Evolutionary conservation across 2,797 vertebrate genomes (phyloP).

Genomic region (Enoplosus armatus): DNA sequence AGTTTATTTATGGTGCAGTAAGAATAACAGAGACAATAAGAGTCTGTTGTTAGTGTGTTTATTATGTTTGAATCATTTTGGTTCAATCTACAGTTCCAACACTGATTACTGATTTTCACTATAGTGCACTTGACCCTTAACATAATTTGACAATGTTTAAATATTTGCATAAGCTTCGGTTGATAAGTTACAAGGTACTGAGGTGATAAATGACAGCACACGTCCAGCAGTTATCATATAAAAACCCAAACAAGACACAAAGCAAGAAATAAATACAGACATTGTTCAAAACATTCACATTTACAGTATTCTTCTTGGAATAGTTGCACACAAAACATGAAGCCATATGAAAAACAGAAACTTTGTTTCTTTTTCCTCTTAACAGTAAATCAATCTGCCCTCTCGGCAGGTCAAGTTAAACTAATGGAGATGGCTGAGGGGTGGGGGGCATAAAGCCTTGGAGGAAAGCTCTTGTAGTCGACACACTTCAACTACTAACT

Average conservation of each 20-base stretch:
- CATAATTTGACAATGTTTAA: conserved; percentile 52
- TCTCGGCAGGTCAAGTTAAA: conserved; percentile 12
- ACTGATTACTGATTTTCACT: conserved; percentile 58
- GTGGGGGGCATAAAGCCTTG: background rate
- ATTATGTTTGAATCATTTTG: conserved; percentile 70
- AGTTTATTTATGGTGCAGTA: background rate
- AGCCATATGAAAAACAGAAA: conserved; percentile 36
- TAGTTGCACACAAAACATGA: conserved; percentile 53
- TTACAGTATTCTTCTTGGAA: conserved; percentile 69
- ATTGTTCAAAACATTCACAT: conserved; percentile 75
- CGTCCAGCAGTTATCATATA: conserved; percentile 55
- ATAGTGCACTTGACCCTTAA: conserved; percentile 59
- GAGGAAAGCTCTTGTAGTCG: conserved; percentile 2
- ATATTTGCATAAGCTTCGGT: conserved; percentile 53
- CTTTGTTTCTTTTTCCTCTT: background rate
- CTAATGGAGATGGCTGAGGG: conserved; percentile 10
- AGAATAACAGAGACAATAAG: background rate
- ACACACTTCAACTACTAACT: conserved; percentile 22
- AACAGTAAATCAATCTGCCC: conserved; percentile 17
- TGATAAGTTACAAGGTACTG: conserved; percentile 54
- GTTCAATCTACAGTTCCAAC: conserved; percentile 55
- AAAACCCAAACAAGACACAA: conserved; percentile 55
- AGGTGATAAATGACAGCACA: conserved; percentile 48
- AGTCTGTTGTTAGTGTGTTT: conserved; percentile 77
- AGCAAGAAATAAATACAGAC: conserved; percentile 80